phyloP scores from a whole-genome alignment of 1,140 invertebrate species.

The Drosophila ohnishii region DNA sequence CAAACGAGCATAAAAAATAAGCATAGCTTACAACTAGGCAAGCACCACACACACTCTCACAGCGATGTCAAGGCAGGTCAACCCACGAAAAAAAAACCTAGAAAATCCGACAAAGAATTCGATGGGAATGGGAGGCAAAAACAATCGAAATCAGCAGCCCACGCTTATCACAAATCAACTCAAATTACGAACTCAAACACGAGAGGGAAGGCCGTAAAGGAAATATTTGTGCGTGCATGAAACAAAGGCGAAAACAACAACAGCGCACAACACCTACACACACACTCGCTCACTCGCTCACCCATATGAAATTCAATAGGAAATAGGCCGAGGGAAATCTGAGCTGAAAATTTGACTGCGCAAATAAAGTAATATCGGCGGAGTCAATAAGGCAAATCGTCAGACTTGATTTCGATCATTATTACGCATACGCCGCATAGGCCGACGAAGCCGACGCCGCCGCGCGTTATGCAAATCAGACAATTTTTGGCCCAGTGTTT shows the following conservation, averaged over 20 bases:
- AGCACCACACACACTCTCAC: not conserved
- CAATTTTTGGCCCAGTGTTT: conserved; percentile 10
- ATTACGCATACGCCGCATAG: conserved; percentile 67
- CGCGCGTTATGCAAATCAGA: conserved; percentile 67
- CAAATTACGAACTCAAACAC: conserved; percentile 67
- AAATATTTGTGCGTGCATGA: conserved; percentile 65
- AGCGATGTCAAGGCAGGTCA: conserved; percentile 51
- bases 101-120: conserved; percentile 18
- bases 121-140: conserved; percentile 28
- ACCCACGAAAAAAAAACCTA: conserved; percentile 1
- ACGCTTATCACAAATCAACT: conserved; percentile 70
- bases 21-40: conserved; percentile 48
- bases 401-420: conserved; percentile 61
- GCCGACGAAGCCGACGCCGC: conserved; percentile 4
- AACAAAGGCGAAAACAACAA: conserved; percentile 52
- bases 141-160: conserved; percentile 60
- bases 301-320: conserved; percentile 42
- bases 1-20: conserved; percentile 53
- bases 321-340: conserved; percentile 21
- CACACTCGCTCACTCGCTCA: conserved; percentile 33
- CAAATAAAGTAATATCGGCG: conserved; percentile 57
- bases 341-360: conserved; percentile 29
- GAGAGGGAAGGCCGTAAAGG: conserved; percentile 22
- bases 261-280: conserved; percentile 10
- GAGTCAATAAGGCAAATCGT: conserved; percentile 61